Base-by-base conservation (phyloP, 1,140 invertebrate genomes). In the Augochlora pura region DNA sequence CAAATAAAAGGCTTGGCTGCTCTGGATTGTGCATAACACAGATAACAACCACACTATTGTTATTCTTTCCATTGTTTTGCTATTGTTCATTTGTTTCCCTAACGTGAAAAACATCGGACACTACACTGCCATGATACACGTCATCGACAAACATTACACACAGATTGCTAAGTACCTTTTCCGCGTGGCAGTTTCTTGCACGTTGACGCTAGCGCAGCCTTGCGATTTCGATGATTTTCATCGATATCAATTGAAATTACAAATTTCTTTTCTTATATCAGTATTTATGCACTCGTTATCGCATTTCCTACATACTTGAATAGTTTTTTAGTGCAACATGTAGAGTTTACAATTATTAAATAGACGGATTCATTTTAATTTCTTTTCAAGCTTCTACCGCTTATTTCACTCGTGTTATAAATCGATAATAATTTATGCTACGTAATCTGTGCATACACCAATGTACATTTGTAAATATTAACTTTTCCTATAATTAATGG, bases 1-100 rank as follows among this genome's bases (percentile, higher is more conserved):
- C 88, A 99, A 94, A 94, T 99, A 99, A 94, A 99, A 99, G 7
- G 93, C 92, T 64, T 62, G 77, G 80, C 88, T 88, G 81, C 69
- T 32, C 32, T 83, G 67, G 66, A 91, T 60, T n/a, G 84, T 63
- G 52, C 71, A 90, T n/a, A 90, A 60, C 59, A 76, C 63, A 66
- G 57, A 88, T 4, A 90, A 70, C 21, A 89, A 52, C 39, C 65
- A 84, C 38, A 81, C 57, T 54, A 77, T 27, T 63, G 81, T 86
- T 72, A 77, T 84, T 71, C 60, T 88, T 72, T 81, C 83, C 86
- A 87, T 87, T 60, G 52, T 80, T 27, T 78, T 57, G 52, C 25
- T 27, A 46, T 52, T 72, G 21, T 46, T 23, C 38, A 16, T 63
- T 46, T 5, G 68, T 46, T 77, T 70, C 66, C 57, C 57, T 52